Evolutionary conservation across 2,888 invertebrate genomes (phyloP).

Genomic region (Penaeus monodon): DNA sequence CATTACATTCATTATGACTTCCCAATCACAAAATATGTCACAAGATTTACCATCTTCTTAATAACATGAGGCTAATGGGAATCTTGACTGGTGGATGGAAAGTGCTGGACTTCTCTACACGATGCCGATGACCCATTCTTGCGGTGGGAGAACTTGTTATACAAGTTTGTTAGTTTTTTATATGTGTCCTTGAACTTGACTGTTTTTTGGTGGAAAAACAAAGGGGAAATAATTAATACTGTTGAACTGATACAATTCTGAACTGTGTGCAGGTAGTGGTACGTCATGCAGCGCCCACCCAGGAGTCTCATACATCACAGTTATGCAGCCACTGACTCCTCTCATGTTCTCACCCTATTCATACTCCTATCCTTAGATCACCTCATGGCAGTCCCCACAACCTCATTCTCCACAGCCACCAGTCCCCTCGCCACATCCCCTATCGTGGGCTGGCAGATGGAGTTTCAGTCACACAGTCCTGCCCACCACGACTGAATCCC

Average conservation of each 20-base stretch:
- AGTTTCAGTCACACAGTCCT: constrained; percentile 12
- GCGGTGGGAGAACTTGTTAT: constrained; percentile 19
- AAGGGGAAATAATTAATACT: no score
- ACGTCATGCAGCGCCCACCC: no score
- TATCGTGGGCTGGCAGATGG: constrained; percentile 14
- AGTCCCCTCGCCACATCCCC: constrained; percentile 51
- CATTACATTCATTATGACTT: constrained; percentile 5
- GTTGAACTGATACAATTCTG: no score
- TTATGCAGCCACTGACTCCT: constrained; percentile 3
- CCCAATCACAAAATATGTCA: constrained; percentile 76
- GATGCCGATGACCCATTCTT: constrained; percentile 45
- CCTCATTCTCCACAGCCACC: constrained; percentile 14
- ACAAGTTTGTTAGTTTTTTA: background rate
- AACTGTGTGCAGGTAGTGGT: no score
- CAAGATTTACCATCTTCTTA: constrained; percentile 89
- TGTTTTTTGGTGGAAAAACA: background rate
- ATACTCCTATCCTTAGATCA: constrained; percentile 13
- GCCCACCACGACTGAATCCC: constrained; percentile 66
- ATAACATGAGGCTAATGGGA: constrained; percentile 94
- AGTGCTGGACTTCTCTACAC: constrained; percentile 81
- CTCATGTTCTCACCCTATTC: constrained; percentile 31
- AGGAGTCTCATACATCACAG: background rate
- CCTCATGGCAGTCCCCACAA: constrained; percentile 21
- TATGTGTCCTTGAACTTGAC: background rate
- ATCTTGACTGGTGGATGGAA: constrained; percentile 95